phyloP scores from a whole-genome alignment of 2,113 vertebrate species.

The Leptosomus discolor region DNA sequence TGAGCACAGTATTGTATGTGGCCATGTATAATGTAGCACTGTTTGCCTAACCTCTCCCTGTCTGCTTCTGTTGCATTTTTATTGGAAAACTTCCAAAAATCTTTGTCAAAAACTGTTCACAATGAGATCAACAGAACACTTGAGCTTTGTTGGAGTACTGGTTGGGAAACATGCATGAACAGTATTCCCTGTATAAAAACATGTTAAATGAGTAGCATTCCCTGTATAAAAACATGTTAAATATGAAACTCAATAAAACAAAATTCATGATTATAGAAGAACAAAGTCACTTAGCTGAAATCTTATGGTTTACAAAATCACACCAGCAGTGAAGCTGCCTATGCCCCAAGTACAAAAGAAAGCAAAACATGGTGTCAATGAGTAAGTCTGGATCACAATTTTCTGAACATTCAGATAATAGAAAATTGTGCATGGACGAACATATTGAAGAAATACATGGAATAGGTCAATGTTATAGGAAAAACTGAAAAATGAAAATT shows the following conservation, averaged over 20 bases:
- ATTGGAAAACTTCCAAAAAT: constrained; percentile 46
- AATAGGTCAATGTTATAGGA: not conserved
- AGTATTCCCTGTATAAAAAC: not conserved
- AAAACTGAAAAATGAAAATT: not conserved
- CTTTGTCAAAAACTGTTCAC: constrained; percentile 30
- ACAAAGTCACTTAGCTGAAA: not conserved
- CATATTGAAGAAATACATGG: not conserved
- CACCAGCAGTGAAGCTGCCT: not conserved
- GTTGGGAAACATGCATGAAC: not conserved
- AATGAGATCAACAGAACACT: constrained; percentile 39
- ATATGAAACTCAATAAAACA: not conserved
- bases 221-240: not conserved
- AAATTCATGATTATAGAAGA: not conserved
- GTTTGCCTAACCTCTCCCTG: constrained; percentile 15
- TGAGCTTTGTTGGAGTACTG: constrained; percentile 25
- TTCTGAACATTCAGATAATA: not conserved
- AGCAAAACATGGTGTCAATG: not conserved
- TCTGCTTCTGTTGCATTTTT: constrained; percentile 58
- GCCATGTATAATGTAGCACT: constrained; percentile 15
- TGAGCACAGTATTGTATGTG: not conserved
- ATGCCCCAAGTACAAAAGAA: not conserved
- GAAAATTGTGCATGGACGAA: not conserved
- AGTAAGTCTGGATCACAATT: not conserved
- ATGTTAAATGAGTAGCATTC: not conserved
- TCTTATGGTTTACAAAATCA: not conserved